These are phyloP conservation scores for Falcunculus frontatus DNA, from an alignment of 2,113 vertebrate species.

Conservation along the genomic window DNA sequence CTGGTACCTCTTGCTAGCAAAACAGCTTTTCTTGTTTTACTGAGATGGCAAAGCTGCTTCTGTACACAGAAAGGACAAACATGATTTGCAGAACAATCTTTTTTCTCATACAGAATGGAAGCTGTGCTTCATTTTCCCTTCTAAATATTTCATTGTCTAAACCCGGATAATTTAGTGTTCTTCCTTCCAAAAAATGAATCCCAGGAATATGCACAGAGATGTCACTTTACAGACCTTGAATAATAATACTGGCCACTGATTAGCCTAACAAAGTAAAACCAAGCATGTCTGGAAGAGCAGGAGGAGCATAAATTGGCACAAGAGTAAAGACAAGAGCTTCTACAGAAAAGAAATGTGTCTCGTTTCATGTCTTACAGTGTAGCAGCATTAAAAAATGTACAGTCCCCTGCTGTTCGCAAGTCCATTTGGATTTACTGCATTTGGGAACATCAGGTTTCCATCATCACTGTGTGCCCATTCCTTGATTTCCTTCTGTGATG, in stretches of 20 bases:
- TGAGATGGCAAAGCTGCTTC: not conserved
- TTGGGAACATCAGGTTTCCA: not conserved
- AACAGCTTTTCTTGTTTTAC: not conserved
- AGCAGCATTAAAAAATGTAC: not conserved
- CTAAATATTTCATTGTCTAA: not conserved
- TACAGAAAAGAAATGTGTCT: not conserved
- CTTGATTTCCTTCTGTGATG: not conserved
- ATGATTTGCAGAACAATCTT: not conserved
- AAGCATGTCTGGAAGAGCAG: not conserved
- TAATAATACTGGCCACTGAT: not conserved
- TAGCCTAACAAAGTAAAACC: not conserved
- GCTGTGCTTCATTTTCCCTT: not conserved
- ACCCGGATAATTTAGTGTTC: not conserved
- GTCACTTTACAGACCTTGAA: not conserved
- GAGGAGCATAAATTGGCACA: not conserved
- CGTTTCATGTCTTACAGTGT: not conserved
- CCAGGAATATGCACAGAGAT: not conserved
- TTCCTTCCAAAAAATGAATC: not conserved
- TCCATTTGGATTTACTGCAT: not conserved
- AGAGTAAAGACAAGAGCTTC: not conserved
- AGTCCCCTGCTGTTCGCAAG: not conserved
- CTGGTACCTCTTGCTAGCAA: not conserved
- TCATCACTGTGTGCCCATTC: not conserved
- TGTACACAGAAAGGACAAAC: not conserved
- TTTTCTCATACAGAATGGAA: not conserved